Evolutionary conservation across 2,888 invertebrate genomes (phyloP), one percentile per base, ranked within the genome.

Genomic region (Panzeria rudis): DNA sequence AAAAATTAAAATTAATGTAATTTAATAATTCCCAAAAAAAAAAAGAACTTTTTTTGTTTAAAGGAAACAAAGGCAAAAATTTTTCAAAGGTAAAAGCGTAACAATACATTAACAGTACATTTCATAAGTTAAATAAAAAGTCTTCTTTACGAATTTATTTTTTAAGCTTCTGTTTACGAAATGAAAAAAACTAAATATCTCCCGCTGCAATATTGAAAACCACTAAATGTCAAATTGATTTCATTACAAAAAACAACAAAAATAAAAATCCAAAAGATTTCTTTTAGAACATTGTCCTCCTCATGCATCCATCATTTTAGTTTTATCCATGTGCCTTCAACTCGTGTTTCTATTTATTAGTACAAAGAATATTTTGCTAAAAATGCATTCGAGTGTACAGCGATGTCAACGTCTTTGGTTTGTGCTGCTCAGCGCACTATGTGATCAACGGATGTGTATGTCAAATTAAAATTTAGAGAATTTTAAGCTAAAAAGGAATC

Each of bases 201-300:
- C 80, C 81, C 81, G 73, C 69, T 78, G 73, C 29, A 72, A 64
- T 50, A 81, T 59, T 72, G 61, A 72, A 81, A 85, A 86, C 86
- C 86, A 83, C 86, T 73, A 84, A 81, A 83, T 81, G 82, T 83
- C 85, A 86, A 81, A 61, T 64, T 81, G 85, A 86, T 84, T 81
- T 86, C 68, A 56, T 71, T 71, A 64, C 75, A 71, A 73, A 66
- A 17, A 81, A 61, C 8, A 32, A 32, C 25, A 17, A 77, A 56
- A 13, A 77, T 13, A 17, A 13, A 38, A 38, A 38, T 38, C 20
- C 13, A 52, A 32, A 72, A 66, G 25, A 79, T 47, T 79, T 68
- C 32, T 25, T 62, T 17, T 54, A 15, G 11, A 38, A 38, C 17
- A 47, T 50, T 69, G 15, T 76, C 23, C 13, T 20, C 23, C n/a